A percentile compares a stretch with the other conserved stretches of the same genome.
Conservation (phyloP, 2,113 vertebrate genomes). For the Connochaetes taurinus region DNA sequence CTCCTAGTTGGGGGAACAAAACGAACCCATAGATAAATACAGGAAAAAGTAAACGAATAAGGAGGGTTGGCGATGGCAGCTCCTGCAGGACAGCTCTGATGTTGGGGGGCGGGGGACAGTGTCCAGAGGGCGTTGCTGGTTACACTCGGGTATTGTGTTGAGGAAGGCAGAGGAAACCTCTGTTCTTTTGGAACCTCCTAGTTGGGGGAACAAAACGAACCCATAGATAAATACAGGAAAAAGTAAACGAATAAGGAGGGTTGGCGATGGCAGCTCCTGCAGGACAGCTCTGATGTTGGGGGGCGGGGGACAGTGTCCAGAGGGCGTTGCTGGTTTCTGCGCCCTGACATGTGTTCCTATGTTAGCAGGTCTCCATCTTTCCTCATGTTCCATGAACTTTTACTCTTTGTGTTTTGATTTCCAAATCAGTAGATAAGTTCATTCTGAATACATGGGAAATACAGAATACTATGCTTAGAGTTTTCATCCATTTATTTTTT, state of each 20-base stretch:
- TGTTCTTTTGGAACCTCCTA: not conserved
- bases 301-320: not conserved
- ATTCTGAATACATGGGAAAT: not conserved
- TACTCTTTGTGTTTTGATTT: not conserved
- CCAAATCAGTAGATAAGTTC: not conserved
- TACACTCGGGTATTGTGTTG: not conserved
- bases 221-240: not conserved
- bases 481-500: not conserved
- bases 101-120: not conserved
- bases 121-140: not conserved
- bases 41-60: not conserved
- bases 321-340: not conserved
- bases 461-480: not conserved
- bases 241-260: not conserved
- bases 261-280: not conserved
- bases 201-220: not conserved
- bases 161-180: not conserved
- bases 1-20: not conserved
- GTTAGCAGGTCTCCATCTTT: not conserved
- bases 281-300: no score
- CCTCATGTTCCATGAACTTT: not conserved
- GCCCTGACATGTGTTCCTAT: fast-evolving
- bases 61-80: not conserved
- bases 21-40: not conserved
- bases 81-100: no score